Base-by-base conservation (phyloP, 2,888 invertebrate genomes). In the Nipponacmea schrenckii region DNA sequence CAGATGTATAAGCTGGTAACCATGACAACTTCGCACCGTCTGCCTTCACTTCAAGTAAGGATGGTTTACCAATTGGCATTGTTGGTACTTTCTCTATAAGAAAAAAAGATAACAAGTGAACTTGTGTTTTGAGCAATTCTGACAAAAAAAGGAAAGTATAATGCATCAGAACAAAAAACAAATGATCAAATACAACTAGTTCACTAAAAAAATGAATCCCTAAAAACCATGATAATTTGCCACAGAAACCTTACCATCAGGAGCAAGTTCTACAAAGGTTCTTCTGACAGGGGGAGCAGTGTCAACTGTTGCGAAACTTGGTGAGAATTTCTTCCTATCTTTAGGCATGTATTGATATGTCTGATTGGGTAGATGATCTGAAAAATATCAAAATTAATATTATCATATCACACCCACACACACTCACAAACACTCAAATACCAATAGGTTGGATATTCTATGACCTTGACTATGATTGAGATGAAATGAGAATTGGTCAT, bases 21-120 rank as follows among this genome's bases (percentile, higher is more conserved):
- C 86, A 86, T n/a, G 83, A 82, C 66, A 86, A 72, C 26, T 79
- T 75, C 27, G 79, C 81, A 8, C 83, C 79, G 31, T 83, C 82
- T 14, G 81, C 79, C 17, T 77, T 77, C 26, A 80, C 76, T 66
- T 83, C 82, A 63, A 79, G 72, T 26, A 84, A 44, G 0, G 78
- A 73, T 50, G 86, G 86, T 64, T 83, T 81, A 70, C 82, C 83
- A 44, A 77, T 77, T 8, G 83, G 81, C 69, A 84, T 77, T 20
- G 81, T 79, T 0, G 84, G 84, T n/a, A 81, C 70, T 67, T 76
- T 78, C 15, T 78, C 78, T 78, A 73, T 44, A 26, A 63, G 24
- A 50, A 31, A 31, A 31, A 2, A 31, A 3, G 31, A 31, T 31
- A 5, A 31, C 31, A 31, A 5, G 5, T 31, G 31, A 31, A 31